Evolutionary conservation across 2,113 vertebrate species (phyloP).

Genomic region (Etheostoma spectabile): DNA sequence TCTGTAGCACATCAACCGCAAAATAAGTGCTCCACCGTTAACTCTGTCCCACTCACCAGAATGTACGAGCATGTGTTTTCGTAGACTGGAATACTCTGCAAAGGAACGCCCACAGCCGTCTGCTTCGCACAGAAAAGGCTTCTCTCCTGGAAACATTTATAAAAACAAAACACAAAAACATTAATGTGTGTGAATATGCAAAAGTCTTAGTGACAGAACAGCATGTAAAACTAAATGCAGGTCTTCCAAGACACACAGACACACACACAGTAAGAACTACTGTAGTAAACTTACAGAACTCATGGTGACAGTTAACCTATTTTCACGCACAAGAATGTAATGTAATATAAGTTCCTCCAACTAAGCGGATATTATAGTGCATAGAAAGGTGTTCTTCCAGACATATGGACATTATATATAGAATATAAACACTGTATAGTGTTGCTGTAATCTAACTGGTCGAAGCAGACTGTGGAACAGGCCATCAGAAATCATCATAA

Average conservation of each 20-base stretch:
- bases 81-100: constrained; percentile 97
- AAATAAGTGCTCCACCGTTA: constrained; percentile 8
- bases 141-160: constrained; percentile 87
- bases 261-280: constrained; percentile 7
- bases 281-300: constrained; percentile 8
- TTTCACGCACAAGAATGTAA: background rate
- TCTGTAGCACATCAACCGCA: constrained; percentile 2
- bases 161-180: too few relatives aligned
- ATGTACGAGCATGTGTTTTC: constrained; percentile 98
- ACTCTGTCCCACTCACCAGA: constrained; percentile 87
- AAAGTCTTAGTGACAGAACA: too few relatives aligned
- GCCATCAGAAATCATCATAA: constrained; percentile 52
- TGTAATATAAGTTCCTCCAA: background rate
- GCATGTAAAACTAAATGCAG: too few relatives aligned
- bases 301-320: constrained; percentile 19
- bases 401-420: background rate
- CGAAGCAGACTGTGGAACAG: constrained; percentile 24
- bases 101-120: constrained; percentile 97
- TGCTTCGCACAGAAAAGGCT: constrained; percentile 95
- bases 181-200: too few relatives aligned
- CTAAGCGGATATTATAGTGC: background rate
- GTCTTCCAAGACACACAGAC: constrained; percentile 11
- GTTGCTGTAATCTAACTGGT: constrained; percentile 18
- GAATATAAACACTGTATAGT: constrained; percentile 19
- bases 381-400: constrained; percentile 6